Base-by-base conservation (phyloP, 2,113 vertebrate species). In the Nothobranchius kuhntae region DNA sequence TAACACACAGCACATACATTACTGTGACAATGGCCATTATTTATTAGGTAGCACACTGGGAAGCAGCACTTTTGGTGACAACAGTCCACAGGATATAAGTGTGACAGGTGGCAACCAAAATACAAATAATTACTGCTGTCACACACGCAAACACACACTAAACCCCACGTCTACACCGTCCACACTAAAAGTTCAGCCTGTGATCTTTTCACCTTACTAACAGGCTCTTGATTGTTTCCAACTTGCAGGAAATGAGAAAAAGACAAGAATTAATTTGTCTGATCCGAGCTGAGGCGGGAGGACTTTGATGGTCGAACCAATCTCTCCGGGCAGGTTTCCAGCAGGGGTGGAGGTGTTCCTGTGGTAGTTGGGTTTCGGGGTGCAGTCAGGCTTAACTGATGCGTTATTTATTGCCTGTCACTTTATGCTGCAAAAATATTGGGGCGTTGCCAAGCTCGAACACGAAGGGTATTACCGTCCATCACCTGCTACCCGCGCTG, bases 341-440 rank as follows among this genome's bases (percentile, higher is more conserved):
- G 9, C 35, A 57, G 35, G 40, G 57, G 21, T 52, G 53, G 45
- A 50, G 17, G 30, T 44, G 55, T 13, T 40, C 46, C 17, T 65
- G 48, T 45, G 1, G 44, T 13, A 30, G 55, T 36, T 55, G 55
- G 15, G 55, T 86, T 86, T 85, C 62, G 68, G 56, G 51, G 78
- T 75, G 87, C 89, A 87, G 83, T 83, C 87, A 89, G 75, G 86
- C 90, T 83, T 82, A 90, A 89, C 89, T 92, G 91, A 92, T 92
- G 86, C 66, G 84, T 89, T 92, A 91, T 93, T 91, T 89, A 92
- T 91, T 89, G 83, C 89, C 91, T 91, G 91, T 91, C 90, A 93
- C 89, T 89, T 90, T 87, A 89, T 91, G 88, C 89, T 74, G 74
- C 76, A 54, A 85, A 88, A 91, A 93, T 91, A 92, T 92, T 92